phyloP scores from a whole-genome alignment of 2,113 vertebrate genomes.

The Isichthys henryi region DNA sequence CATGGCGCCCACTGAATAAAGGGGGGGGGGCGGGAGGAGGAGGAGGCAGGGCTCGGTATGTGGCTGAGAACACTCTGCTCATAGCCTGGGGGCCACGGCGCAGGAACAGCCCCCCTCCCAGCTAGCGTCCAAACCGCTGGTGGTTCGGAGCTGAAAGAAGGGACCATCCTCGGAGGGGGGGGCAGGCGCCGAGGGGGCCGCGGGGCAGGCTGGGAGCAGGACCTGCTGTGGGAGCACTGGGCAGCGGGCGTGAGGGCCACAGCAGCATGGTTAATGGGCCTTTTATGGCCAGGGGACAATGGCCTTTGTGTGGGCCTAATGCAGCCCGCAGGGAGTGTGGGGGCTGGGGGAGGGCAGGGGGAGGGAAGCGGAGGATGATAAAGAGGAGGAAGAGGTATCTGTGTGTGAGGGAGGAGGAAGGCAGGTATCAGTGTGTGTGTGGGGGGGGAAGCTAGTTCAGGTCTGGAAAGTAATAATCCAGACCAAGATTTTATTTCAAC shows the following conservation, averaged over 20 bases:
- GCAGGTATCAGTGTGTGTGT: background rate
- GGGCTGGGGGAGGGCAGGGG: conserved; percentile 9
- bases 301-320: conserved; percentile 72
- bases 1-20: background rate
- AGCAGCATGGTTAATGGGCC: conserved; percentile 77
- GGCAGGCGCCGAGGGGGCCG: background rate
- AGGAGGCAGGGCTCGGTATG: conserved; percentile 36
- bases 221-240: conserved; percentile 50
- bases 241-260: conserved; percentile 67
- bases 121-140: conserved; percentile 42
- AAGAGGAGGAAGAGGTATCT: background rate
- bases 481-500: no score
- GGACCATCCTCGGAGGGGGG: background rate
- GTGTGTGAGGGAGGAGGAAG: background rate
- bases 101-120: conserved; percentile 44
- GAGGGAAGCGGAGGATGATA: background rate
- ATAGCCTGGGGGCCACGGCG: background rate
- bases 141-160: background rate
- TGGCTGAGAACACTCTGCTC: conserved; percentile 4
- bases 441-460: background rate
- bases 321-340: conserved; percentile 60
- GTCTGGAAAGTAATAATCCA: no score
- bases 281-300: conserved; percentile 75
- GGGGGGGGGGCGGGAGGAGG: background rate
- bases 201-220: background rate